Evolutionary conservation across 2,113 vertebrate species (phyloP), one percentile per base, ranked within the genome.

Genomic region (Centropus unirufus): DNA sequence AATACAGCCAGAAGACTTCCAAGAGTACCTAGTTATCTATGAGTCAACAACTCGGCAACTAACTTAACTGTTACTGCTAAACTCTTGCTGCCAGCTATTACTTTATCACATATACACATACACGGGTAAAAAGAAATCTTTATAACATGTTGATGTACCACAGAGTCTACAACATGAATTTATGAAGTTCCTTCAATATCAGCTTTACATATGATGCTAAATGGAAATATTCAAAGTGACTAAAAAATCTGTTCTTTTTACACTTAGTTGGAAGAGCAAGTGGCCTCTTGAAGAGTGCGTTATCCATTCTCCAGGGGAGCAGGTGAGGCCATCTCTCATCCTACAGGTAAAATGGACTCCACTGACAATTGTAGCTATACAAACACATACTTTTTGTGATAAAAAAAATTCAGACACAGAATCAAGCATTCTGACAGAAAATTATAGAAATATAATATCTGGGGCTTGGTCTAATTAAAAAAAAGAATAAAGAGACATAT

Each of bases 401-500:
- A 89, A 40, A 40, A 90, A 26, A 82, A 78, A 44, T 57, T 83
- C 52, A 78, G 59, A 14, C 44, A 52, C 34, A 42, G 39, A 87
- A 92, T 34, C 34, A 51, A 83, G 42, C 4, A 64, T 83, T 91
- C 55, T 90, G 67, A 75, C 62, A 87, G 70, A 90, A 83, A 80
- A 79, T 55, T 78, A 94, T 74, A 88, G 70, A 95, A 95, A 90
- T 90, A 67, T 63, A 81, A 62, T 91, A 90, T 73, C 70, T 74
- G 30, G 52, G 44, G 44, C 58, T 39, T 90, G 91, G 92, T 30
- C 54, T 95, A 88, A 92, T 87, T 96, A 92, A 36, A 36, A 36
- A 36, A 36, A 36, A n/a, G n/a, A 92, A 89, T 92, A 91, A 90
- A 66, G 59, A 88, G 52, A 15, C 3, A 30, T 70, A 80, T 92